phyloP scores from a whole-genome alignment of 2,888 invertebrate species.

The Odontothrips loti region DNA sequence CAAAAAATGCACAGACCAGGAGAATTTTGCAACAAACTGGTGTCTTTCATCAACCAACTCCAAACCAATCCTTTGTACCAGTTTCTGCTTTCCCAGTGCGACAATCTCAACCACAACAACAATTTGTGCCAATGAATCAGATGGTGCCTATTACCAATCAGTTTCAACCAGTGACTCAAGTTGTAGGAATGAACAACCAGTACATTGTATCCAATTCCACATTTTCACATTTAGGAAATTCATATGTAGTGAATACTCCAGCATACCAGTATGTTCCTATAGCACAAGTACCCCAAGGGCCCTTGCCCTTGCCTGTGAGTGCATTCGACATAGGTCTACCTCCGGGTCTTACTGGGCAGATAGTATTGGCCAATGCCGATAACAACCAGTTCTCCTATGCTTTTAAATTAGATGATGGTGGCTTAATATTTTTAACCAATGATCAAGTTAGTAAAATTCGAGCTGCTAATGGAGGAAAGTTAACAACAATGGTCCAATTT shows the following conservation, averaged over 20 bases:
- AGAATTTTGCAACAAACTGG: background rate
- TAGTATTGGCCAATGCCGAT: slow-evolving; percentile 33
- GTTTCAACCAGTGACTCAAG: background rate
- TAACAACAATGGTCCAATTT: slow-evolving; percentile 30
- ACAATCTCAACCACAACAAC: background rate
- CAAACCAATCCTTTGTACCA: background rate
- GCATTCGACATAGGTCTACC: slow-evolving; percentile 12
- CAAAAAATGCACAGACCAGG: background rate
- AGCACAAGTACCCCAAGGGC: background rate
- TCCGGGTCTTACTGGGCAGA: slow-evolving; percentile 34
- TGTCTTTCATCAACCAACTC: background rate
- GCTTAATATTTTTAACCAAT: slow-evolving; percentile 46
- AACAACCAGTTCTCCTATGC: slow-evolving; percentile 41
- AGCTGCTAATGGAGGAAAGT: slow-evolving; percentile 46
- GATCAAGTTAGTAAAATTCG: slow-evolving; percentile 48
- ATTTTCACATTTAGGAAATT: background rate
- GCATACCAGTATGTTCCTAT: background rate
- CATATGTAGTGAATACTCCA: background rate
- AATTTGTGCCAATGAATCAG: slow-evolving; percentile 7
- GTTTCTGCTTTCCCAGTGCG: background rate
- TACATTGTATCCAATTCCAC: background rate
- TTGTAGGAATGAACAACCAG: slow-evolving; percentile 1
- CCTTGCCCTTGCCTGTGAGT: background rate
- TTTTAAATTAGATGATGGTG: slow-evolving; percentile 46
- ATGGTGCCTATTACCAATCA: background rate